These are phyloP conservation scores for Iselma pallidipennis DNA, from an alignment of 2,888 invertebrate genomes.

Conservation along the genomic window DNA sequence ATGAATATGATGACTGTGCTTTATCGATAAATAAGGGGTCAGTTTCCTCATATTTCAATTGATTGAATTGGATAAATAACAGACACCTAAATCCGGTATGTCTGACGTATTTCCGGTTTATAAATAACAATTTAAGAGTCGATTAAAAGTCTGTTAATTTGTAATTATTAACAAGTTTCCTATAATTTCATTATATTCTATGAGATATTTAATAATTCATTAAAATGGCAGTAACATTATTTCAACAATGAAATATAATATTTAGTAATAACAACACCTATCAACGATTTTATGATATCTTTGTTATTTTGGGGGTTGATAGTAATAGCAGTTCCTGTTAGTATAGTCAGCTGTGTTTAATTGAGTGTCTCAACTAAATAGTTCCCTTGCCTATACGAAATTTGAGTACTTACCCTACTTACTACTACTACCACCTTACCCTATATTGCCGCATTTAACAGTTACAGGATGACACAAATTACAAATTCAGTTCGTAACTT, in stretches of 20 bases:
- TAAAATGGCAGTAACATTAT: neutral
- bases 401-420: neutral
- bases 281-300: neutral
- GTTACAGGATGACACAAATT: constrained; percentile 1
- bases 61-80: neutral
- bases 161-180: too few relatives aligned
- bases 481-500: constrained; percentile 2
- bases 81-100: neutral
- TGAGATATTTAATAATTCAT: neutral
- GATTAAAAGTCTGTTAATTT: too few relatives aligned
- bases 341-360: constrained; percentile 7
- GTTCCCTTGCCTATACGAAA: constrained; percentile 1
- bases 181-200: neutral
- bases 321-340: neutral
- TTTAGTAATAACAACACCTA: neutral
- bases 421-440: too few relatives aligned
- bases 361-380: constrained; percentile 13
- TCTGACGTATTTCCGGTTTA: neutral
- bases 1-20: neutral
- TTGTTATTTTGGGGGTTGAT: neutral
- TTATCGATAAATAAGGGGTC: neutral
- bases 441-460: neutral
- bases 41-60: neutral
- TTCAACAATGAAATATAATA: neutral
- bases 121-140: neutral